These are phyloP conservation scores for Argya squamiceps DNA, from an alignment of 2,797 vertebrate genomes.

Conservation along the genomic window DNA sequence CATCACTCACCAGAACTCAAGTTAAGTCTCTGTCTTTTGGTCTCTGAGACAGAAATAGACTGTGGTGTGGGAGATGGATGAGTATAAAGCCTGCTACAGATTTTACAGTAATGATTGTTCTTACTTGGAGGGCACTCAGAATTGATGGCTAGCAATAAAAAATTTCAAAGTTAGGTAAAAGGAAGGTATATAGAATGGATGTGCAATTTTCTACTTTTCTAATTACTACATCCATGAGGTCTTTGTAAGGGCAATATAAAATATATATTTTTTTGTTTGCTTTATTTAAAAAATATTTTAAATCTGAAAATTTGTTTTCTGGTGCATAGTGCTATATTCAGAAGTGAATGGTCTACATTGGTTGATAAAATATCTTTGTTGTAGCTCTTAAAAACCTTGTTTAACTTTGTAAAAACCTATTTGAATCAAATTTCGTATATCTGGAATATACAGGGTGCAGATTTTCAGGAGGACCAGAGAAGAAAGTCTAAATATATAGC, in stretches of 20 bases:
- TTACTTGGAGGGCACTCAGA: not conserved
- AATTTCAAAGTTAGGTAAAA: not conserved
- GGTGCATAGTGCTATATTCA: not conserved
- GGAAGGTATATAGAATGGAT: not conserved
- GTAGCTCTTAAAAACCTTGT: not conserved
- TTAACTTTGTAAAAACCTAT: not conserved
- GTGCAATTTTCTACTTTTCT: not conserved
- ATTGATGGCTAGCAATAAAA: not conserved
- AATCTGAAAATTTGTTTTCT: not conserved
- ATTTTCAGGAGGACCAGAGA: not conserved
- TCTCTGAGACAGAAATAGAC: not conserved
- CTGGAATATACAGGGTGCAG: not conserved
- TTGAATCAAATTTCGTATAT: not conserved
- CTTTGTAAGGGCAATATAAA: not conserved
- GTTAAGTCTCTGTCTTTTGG: not conserved
- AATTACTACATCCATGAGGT: accelerated
- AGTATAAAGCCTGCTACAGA: not conserved
- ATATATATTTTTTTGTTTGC: not conserved
- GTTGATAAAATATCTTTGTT: not conserved
- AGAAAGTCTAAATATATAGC: not conserved
- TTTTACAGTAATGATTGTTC: not conserved
- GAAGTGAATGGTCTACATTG: not conserved
- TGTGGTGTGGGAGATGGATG: not conserved
- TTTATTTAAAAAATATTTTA: not conserved
- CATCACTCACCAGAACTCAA: not conserved